Base-by-base conservation (phyloP, 2,113 vertebrate species). In the Neotragus pygmaeus region DNA sequence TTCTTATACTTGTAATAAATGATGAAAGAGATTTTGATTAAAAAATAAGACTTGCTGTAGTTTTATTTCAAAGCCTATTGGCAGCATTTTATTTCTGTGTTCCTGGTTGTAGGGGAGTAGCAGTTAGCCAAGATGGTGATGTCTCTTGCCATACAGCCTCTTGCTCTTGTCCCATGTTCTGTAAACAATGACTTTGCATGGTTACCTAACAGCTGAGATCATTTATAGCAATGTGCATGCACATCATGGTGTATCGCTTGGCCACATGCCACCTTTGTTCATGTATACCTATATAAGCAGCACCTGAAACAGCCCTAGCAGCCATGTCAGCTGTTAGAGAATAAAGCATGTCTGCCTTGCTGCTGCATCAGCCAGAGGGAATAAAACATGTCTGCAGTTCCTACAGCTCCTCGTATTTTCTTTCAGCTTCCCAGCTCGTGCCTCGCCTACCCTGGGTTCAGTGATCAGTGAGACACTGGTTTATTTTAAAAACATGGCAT, bases 61-160 rank as follows among this genome's bases (percentile, higher is more conserved):
- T 95, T 86, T 60, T 84, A 92, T 90, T 90, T 97, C 77, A 91
- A 96, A 82, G 55, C 92, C 23, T 3, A n/a, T 82, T 91, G 80
- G 21, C 82, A 96, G 90, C 55, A 36, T 55, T 95, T 86, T 95
- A 25, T 43, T 27, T 75, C 70, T 43, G 6, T 7, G 39, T 75
- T 75, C 70, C 12, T 75, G 39, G 70, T 75, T 75, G 39, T 43
- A 75, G 39, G 39, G 39, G 70, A 75, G 14, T 75, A 75, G 39
- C 70, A 43, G 13, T 75, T 43, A 27, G 70, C 70, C 23, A 75
- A 43, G 23, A 43, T 27, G 70, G 70, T 75, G 36, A 43, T 25
- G 70, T 75, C 70, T 75, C 70, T 75, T 75, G 39, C 70, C 36
- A 14, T 23, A 43, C 12, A 43, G 70, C 23, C 39, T 43, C 39